phyloP scores from a whole-genome alignment of 1,140 invertebrate species.

The Halesus radiatus region DNA sequence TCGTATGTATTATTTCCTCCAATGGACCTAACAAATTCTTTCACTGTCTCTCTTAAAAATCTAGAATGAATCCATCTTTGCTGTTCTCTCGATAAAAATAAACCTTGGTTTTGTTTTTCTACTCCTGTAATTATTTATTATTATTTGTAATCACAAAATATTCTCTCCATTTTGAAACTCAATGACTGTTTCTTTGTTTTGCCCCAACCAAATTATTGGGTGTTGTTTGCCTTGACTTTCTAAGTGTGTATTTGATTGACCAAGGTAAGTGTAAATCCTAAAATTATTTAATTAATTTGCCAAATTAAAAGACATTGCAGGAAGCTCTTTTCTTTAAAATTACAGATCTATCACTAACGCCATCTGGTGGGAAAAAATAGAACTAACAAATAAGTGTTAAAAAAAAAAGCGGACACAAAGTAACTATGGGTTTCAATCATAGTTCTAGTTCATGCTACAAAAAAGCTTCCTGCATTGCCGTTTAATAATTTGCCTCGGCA shows the following conservation, averaged over 20 bases:
- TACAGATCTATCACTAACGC: too few species aligned
- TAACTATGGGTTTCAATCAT: too few species aligned
- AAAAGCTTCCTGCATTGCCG: too few species aligned
- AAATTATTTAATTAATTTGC: too few species aligned
- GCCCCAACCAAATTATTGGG: constrained; percentile 37
- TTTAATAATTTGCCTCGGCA: too few species aligned
- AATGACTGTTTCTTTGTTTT: constrained; percentile 20
- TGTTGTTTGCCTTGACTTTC: constrained; percentile 53
- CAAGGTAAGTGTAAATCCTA: constrained; percentile 26
- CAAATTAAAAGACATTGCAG: too few species aligned
- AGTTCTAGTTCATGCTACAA: too few species aligned
- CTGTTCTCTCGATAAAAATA: constrained; percentile 24
- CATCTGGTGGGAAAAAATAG: too few species aligned
- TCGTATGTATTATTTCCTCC: constrained; percentile 1
- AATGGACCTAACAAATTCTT: constrained; percentile 2
- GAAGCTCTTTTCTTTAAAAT: too few species aligned
- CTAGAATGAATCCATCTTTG: constrained; percentile 47
- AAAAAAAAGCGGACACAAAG: too few species aligned
- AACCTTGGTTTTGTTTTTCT: constrained; percentile 35
- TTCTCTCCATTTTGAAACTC: constrained; percentile 4
- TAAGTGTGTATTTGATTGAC: constrained; percentile 32
- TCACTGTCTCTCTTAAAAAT: constrained; percentile 54
- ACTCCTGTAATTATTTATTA: constrained; percentile 1
- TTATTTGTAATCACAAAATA: not conserved
- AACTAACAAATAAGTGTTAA: too few species aligned